Evolutionary conservation across 1,140 invertebrate species (phyloP), one percentile per base, ranked within the genome.

Genomic region (Tetramorium alpestre): DNA sequence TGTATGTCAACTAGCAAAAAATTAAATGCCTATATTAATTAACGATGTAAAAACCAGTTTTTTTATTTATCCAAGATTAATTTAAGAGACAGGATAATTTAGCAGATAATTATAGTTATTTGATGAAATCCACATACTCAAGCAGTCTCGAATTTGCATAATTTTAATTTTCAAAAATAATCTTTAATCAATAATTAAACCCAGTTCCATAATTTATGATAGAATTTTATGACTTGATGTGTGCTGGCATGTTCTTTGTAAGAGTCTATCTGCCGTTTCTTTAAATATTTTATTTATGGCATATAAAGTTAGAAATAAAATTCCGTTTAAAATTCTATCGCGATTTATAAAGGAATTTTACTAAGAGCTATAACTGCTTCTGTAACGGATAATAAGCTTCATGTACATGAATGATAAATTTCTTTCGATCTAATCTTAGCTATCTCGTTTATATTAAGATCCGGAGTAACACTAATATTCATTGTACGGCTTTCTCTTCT

Each of bases 401-500:
- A 28, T 33, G n/a, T 1, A 18, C 38, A 22, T 22, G 16, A 28
- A 7, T 44, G 10, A 47, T 77, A 62, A 64, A 44, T 47, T 77
- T 47, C 56, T 13, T 44, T 44, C 38, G 18, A 10, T 58, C 2
- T 10, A 41, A 44, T 44, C 33, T n/a, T 62, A n/a, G 0, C 8
- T 47, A 62, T 47, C 5, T 77, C 2, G 2, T 62, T 73, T 22
- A 16, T 64, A 77, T 44, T 62, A 62, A 77, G 3, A 58, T 41
- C 33, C 0, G 13, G 10, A 38, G 10, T 77, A 62, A 22, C 44
- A 38, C 0, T 64, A 64, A 77, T 16, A 5, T 25, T 69, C 13
- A 7, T 81, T 41, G 70, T 18, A 54, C 11, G 16, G 6, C 33
- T 69, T 70, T 81, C 62, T 54, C 77, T 28, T 69, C 44, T 69